Evolutionary conservation across 1,140 invertebrate species (phyloP).

Genomic region (Ylistrum balloti): DNA sequence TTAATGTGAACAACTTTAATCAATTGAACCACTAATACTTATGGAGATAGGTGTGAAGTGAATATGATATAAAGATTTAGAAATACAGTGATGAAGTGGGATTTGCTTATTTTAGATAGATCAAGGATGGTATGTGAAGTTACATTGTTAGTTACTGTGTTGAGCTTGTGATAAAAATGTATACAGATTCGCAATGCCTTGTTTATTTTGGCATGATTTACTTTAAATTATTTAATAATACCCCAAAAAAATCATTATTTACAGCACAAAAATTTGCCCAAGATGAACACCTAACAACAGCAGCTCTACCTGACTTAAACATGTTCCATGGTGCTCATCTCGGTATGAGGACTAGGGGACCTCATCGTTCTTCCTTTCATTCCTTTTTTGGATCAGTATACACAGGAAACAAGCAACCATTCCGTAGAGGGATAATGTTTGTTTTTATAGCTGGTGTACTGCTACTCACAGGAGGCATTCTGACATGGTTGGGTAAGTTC

Average conservation of each 20-base stretch:
- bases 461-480: background rate
- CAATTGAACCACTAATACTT: too few species aligned
- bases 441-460: slow-evolving; percentile 13
- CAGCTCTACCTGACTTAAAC: background rate
- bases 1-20: too few species aligned
- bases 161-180: background rate
- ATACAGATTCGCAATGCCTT: background rate
- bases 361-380: background rate
- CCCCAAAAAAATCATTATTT: too few species aligned
- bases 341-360: background rate
- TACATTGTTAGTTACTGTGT: too few species aligned
- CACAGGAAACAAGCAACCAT: background rate
- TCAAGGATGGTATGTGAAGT: too few species aligned
- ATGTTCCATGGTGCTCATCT: slow-evolving; percentile 8
- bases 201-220: background rate
- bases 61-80: too few species aligned
- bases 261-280: background rate
- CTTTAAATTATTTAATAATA: background rate
- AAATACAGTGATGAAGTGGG: too few species aligned
- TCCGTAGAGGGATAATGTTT: background rate
- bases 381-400: slow-evolving; percentile 17
- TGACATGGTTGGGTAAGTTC: background rate
- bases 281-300: background rate
- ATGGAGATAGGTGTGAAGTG: too few species aligned
- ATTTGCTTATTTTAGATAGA: too few species aligned